Conservation (phyloP, 2,113 vertebrate genomes). For the Struthio camelus region DNA sequence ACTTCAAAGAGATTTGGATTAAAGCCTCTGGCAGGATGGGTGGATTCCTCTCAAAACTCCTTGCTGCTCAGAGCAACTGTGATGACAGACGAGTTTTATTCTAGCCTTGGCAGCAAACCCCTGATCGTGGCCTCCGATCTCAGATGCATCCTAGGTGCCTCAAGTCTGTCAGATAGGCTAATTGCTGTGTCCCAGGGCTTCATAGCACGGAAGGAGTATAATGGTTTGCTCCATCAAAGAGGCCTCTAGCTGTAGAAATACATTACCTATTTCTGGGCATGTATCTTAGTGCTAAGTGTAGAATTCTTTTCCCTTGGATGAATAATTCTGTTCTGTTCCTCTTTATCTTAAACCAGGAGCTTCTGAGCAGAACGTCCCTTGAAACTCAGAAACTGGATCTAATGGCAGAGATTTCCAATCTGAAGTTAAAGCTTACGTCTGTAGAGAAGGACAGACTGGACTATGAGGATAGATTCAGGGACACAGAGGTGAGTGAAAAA, state of each 20-base stretch:
- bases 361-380: conserved; percentile 88
- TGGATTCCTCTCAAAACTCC: conserved; percentile 7
- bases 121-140: not conserved
- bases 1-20: conserved; percentile 28
- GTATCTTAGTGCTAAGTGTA: not conserved
- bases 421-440: conserved; percentile 90
- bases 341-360: conserved; percentile 80
- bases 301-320: not conserved
- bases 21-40: conserved; percentile 20
- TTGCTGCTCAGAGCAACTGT: not conserved
- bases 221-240: not conserved
- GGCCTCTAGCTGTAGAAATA: not conserved
- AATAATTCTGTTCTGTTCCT: not conserved
- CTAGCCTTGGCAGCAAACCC: not conserved
- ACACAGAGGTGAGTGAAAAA: conserved; percentile 84
- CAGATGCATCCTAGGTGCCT: not conserved
- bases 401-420: conserved; percentile 92
- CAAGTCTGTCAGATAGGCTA: not conserved
- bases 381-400: conserved; percentile 96
- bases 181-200: not conserved
- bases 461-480: conserved; percentile 88
- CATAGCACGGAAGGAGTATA: not conserved
- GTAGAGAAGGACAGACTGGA: conserved; percentile 89
- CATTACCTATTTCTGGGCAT: not conserved
- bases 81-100: conserved; percentile 2